Conservation (phyloP, 2,888 invertebrate genomes). For the Andricus quercusramuli region DNA sequence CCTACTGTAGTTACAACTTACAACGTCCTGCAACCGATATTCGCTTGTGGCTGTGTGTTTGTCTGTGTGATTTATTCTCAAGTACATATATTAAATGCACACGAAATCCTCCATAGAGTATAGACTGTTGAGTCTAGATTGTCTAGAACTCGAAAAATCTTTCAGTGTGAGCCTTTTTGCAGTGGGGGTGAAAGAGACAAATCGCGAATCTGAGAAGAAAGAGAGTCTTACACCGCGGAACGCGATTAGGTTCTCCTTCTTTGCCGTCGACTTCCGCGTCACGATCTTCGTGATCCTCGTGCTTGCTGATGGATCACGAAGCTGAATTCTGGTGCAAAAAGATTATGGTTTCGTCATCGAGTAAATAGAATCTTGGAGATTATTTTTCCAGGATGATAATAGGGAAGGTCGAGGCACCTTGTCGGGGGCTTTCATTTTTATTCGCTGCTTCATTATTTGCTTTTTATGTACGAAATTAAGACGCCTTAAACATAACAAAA, state of each 20-base stretch:
- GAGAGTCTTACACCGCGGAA: constrained; percentile 19
- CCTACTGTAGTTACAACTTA: constrained; percentile 67
- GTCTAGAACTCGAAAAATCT: neutral
- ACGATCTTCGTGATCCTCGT: constrained; percentile 52
- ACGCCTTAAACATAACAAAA: neutral
- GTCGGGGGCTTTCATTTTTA: neutral
- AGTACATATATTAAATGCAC: neutral
- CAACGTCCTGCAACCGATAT: constrained; percentile 60
- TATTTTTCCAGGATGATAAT: neutral
- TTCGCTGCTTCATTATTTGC: neutral
- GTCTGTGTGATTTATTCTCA: neutral
- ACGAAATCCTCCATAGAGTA: neutral
- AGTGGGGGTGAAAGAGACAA: constrained; percentile 41
- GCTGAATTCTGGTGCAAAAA: constrained; percentile 24
- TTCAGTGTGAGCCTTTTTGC: neutral
- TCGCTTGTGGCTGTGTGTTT: constrained; percentile 44
- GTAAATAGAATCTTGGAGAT: constrained; percentile 4
- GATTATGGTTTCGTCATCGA: constrained; percentile 7
- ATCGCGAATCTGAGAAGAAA: constrained; percentile 37
- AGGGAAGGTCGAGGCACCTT: constrained; percentile 6
- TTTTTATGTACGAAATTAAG: neutral
- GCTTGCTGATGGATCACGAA: constrained; percentile 47
- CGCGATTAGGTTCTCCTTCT: neutral
- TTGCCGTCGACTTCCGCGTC: constrained; percentile 52
- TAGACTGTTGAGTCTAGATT: neutral